phyloP scores from a whole-genome alignment of 2,888 invertebrate species.

The Mycalesis mineus region DNA sequence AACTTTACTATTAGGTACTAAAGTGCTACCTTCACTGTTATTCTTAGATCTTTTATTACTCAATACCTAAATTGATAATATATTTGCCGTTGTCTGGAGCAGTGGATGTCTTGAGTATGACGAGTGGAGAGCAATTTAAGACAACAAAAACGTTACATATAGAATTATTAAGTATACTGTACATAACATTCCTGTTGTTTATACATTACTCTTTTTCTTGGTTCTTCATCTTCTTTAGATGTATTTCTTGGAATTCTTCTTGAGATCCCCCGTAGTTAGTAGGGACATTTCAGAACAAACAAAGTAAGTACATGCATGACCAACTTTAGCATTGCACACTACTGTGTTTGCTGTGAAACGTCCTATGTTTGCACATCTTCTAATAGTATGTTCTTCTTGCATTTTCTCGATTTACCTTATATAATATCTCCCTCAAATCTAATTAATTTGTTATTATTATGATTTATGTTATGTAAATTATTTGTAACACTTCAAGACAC shows the following conservation, averaged over 20 bases:
- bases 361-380: constrained; percentile 37
- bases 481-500: too few relatives aligned
- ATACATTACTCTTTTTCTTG: constrained; percentile 65
- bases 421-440: too few relatives aligned
- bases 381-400: too few relatives aligned
- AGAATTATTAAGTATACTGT: constrained; percentile 74
- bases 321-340: constrained; percentile 75
- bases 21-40: too few relatives aligned
- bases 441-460: too few relatives aligned
- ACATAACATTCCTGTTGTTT: constrained; percentile 79
- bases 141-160: constrained; percentile 80
- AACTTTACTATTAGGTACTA: too few relatives aligned
- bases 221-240: constrained; percentile 7
- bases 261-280: constrained; percentile 30
- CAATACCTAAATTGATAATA: too few relatives aligned
- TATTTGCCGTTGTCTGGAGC: constrained; percentile 6
- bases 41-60: too few relatives aligned
- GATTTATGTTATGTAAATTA: too few relatives aligned
- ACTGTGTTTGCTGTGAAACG: constrained; percentile 77
- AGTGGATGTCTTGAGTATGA: constrained; percentile 20
- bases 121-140: constrained; percentile 74
- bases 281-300: constrained; percentile 73
- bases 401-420: background rate
- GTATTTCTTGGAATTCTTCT: background rate
- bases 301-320: constrained; percentile 78